Base-by-base conservation (phyloP, 2,888 invertebrate genomes). In the Nineta flava region DNA sequence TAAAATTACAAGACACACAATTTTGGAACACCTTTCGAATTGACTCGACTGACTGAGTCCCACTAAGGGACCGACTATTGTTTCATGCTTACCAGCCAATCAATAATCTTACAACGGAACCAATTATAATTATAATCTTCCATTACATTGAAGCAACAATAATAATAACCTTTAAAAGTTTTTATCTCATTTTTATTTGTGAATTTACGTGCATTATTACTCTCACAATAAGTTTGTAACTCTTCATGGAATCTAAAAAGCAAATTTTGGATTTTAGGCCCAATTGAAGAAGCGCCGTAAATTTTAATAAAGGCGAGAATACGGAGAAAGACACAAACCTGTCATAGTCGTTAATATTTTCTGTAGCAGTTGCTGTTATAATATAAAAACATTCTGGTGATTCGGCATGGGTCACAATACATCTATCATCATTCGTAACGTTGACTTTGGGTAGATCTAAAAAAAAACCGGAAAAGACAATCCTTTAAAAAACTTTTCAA, bases 231-330 rank as follows among this genome's bases (percentile, higher is more conserved):
- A 21, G 13, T 19, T 21, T 40, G 12, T 26, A 48, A 13, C 12
- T 19, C 26, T 48, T 48, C 41, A 41, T 48, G 48, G 3, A 48
- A 41, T n/a, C 48, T 48, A 35, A 4, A 19, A 43, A 16, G n/a
- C n/a, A 26, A 26, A 26, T 26, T 19, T n/a, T n/a, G n/a, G n/a
- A n/a, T n/a, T n/a, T n/a, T n/a, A n/a, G n/a, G n/a, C n/a, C n/a
- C n/a, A n/a, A n/a, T n/a, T n/a, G n/a, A n/a, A n/a, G n/a, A n/a
- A n/a, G n/a, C n/a, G n/a, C n/a, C n/a, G n/a, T n/a, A n/a, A n/a
- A 19, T 19, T 19, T 19, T 5, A 19, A 19, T 19, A 19, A 19
- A 4, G 5, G 2, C 19, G 19, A 19, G n/a, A n/a, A n/a, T n/a
- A 5, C 19, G 19, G 5, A 19, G 19, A 5, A 19, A 5, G 26